Percentiles rank a stretch among this genome's conserved stretches.
phyloP scores from a whole-genome alignment of 2,113 vertebrate genomes.

The Pagrus major region DNA sequence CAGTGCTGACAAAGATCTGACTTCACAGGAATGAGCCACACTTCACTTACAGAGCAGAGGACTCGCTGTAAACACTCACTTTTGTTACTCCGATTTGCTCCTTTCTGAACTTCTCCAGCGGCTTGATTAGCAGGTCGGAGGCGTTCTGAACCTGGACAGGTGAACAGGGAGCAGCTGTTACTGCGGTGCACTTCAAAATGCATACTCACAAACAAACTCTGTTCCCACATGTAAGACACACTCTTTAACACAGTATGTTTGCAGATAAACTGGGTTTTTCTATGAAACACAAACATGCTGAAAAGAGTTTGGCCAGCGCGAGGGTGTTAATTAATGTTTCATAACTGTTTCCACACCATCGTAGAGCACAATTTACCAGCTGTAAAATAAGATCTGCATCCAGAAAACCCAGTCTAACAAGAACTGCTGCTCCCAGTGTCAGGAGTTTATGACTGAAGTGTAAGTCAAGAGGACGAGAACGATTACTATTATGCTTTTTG shows the following conservation, averaged over 20 bases:
- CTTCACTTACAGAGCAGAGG: neutral
- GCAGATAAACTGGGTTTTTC: neutral
- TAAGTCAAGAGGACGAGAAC: neutral
- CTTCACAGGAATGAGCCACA: neutral
- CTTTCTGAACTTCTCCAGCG: conserved; percentile 96
- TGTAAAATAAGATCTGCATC: neutral
- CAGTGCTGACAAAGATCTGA: neutral
- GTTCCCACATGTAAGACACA: neutral
- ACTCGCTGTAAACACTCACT: conserved; percentile 80
- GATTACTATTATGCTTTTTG: too few species aligned
- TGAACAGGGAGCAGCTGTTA: conserved; percentile 8
- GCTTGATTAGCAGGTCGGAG: conserved; percentile 95
- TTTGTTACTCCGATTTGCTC: conserved; percentile 97
- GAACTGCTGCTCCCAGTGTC: neutral
- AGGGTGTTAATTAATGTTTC: neutral
- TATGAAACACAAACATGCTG: neutral
- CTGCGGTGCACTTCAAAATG: neutral
- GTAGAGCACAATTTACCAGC: neutral
- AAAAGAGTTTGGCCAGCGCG: neutral
- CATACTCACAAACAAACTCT: neutral
- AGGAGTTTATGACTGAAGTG: neutral
- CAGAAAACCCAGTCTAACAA: conserved; percentile 57
- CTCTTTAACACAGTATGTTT: neutral
- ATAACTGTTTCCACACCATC: neutral
- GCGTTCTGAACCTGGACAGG: conserved; percentile 93